A percentile compares a stretch with the other conserved stretches of the same genome.
Evolutionary conservation across 2,888 invertebrate genomes (phyloP).

Genomic region (Agrochola lota): DNA sequence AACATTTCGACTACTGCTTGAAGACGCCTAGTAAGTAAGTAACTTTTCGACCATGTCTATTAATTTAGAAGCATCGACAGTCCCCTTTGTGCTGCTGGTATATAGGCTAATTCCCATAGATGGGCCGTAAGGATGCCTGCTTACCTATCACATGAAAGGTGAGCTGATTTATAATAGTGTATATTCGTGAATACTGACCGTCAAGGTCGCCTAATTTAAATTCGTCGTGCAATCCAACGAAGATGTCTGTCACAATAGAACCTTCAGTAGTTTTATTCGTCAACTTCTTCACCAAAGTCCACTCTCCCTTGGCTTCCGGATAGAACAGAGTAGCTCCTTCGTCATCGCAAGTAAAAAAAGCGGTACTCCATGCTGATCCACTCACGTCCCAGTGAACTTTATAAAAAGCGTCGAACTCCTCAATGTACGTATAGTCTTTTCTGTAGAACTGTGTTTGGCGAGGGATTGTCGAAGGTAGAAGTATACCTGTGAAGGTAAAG

Average conservation of each 20-base stretch:
- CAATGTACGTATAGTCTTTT: slow-evolving; percentile 73
- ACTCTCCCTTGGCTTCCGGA: slow-evolving; percentile 69
- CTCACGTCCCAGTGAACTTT: slow-evolving; percentile 60
- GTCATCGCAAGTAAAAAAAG: slow-evolving; percentile 71
- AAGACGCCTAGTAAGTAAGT: too few relatives aligned
- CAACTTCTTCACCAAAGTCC: slow-evolving; percentile 69
- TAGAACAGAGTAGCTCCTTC: slow-evolving; percentile 75
- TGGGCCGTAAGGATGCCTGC: background rate
- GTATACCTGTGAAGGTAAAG: slow-evolving; percentile 51
- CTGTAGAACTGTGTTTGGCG: slow-evolving; percentile 70
- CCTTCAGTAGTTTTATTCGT: slow-evolving; percentile 39
- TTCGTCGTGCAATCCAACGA: slow-evolving; percentile 73
- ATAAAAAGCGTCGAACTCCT: slow-evolving; percentile 64
- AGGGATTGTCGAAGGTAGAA: slow-evolving; percentile 45
- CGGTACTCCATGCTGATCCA: slow-evolving; percentile 66
- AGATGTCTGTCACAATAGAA: slow-evolving; percentile 68
- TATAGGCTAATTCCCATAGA: background rate
- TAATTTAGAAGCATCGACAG: background rate
- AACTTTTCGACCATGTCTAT: background rate
- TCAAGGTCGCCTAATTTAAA: slow-evolving; percentile 62
- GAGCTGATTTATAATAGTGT: background rate
- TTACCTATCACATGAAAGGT: background rate
- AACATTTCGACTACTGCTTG: background rate
- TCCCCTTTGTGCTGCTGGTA: background rate
- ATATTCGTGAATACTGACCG: slow-evolving; percentile 63